These are phyloP conservation scores for Stomatorhinus ivindoensis DNA, from an alignment of 2,113 vertebrate species.

Conservation along the genomic window DNA sequence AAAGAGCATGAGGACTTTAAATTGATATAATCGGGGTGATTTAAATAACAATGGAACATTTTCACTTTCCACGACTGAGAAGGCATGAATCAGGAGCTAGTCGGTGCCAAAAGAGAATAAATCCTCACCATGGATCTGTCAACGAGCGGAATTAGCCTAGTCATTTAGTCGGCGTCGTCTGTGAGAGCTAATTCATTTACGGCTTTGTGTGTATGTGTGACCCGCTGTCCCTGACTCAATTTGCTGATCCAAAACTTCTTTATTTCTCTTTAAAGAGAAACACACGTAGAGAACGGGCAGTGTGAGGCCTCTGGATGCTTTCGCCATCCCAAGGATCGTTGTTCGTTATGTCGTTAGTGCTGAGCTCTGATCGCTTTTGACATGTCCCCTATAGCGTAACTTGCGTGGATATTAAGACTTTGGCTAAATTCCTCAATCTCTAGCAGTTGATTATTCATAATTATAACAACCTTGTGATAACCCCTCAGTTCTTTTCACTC, in stretches of 20 bases:
- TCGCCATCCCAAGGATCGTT: not conserved
- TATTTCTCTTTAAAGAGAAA: not conserved
- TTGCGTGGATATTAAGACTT: not conserved
- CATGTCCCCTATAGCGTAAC: not conserved
- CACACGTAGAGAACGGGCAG: not conserved
- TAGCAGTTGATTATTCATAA: not conserved
- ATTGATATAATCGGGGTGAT: not conserved
- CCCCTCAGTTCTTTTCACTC: not conserved
- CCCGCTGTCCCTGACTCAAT: not conserved
- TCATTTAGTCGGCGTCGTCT: not conserved
- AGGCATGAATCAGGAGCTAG: constrained; percentile 1
- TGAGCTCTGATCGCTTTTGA: not conserved
- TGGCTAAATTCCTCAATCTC: not conserved
- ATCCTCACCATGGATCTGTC: not conserved
- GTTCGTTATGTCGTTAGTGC: not conserved
- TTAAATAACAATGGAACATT: not conserved
- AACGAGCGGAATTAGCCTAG: not conserved
- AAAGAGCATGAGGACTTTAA: not conserved
- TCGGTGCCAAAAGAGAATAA: not conserved
- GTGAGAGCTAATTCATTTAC: constrained; percentile 11
- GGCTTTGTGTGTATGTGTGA: not conserved
- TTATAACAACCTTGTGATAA: not conserved
- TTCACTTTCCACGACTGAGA: not conserved
- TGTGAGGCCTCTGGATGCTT: not conserved
- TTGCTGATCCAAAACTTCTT: not conserved